Evolutionary conservation across 2,888 invertebrate species (phyloP).

Genomic region (Epirrita christyi): DNA sequence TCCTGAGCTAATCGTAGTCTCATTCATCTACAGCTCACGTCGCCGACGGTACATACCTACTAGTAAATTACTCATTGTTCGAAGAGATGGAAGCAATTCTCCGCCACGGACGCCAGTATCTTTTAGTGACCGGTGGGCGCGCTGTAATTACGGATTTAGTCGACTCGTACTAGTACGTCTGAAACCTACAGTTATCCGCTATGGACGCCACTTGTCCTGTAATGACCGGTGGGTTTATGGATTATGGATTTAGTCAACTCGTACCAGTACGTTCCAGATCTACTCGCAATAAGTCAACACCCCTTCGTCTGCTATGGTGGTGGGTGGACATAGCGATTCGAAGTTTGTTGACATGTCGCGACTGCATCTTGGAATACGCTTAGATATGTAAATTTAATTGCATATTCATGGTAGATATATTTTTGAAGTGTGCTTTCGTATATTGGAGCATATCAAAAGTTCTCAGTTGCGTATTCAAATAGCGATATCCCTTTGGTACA

Average conservation of each 20-base stretch:
- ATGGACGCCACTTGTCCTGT: no score
- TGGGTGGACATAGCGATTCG: slow-evolving; percentile 33
- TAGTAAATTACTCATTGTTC: no score
- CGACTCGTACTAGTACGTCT: no score
- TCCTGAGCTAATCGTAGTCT: no score
- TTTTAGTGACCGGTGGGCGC: no score
- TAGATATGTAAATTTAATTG: slow-evolving; percentile 36
- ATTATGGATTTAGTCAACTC: background rate
- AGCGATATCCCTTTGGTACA: background rate
- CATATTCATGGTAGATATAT: slow-evolving; percentile 28
- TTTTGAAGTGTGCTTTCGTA: slow-evolving; percentile 23
- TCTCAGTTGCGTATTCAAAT: slow-evolving; percentile 28
- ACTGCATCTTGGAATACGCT: slow-evolving; percentile 32
- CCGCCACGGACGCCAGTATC: no score
- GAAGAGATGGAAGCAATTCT: no score
- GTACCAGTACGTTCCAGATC: background rate
- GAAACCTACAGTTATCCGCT: no score
- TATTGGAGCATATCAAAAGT: slow-evolving; percentile 28
- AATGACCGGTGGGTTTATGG: background rate
- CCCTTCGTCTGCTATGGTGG: slow-evolving; percentile 15
- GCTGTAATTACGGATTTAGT: no score
- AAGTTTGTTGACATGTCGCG: slow-evolving; percentile 40
- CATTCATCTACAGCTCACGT: no score
- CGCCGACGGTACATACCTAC: no score
- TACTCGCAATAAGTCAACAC: slow-evolving; percentile 13